Base-by-base conservation (phyloP, 2,797 vertebrate genomes). In the Chrysocyon brachyurus region DNA sequence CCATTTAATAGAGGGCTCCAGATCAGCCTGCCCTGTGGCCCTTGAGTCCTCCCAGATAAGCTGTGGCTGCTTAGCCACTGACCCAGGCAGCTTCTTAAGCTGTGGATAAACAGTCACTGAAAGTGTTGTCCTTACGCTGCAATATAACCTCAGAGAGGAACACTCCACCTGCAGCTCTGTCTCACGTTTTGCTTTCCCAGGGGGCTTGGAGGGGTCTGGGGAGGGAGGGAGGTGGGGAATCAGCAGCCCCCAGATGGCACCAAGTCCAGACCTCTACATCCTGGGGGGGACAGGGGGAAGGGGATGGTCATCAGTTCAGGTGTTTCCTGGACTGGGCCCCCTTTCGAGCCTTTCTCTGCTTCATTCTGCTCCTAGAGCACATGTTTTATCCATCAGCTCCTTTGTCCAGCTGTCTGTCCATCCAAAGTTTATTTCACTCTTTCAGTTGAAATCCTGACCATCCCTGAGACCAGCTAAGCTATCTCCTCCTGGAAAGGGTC, bases 51-150 rank as follows among this genome's bases (percentile, higher is more conserved):
- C 49, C 36, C 63, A 79, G 63, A 64, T 92, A 93, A 97, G 83
- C 91, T 54, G 63, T 19, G 49, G 46, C 57, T 93, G 78, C 77
- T 83, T 81, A 95, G 82, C 86, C 56, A 54, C 49, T 87, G 78
- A 90, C 85, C 72, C 88, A 40, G 77, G 66, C 64, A 56, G 85
- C 94, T 88, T n/a, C 85, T 95, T 95, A 96, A 87, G 84, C 87
- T 77, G 66, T 12, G 2, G 88, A 61, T 95, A 85, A 92, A 88
- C 36, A 57, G 77, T 78, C 56, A 10, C 31, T 57, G 75, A 31
- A 49, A 59, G 64, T 33, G 21, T 12, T 19, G 15, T 68, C 6
- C 22, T 40, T n/a, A 5, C 1, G 2, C 36, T 54, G 54, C 19
- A 14, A 7, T 56, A 5, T 11, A 40, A 3, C 31, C 52, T 4